Evolutionary conservation across 2,888 invertebrate species (phyloP).

Genomic region (Synanthedon andrenaeformis): DNA sequence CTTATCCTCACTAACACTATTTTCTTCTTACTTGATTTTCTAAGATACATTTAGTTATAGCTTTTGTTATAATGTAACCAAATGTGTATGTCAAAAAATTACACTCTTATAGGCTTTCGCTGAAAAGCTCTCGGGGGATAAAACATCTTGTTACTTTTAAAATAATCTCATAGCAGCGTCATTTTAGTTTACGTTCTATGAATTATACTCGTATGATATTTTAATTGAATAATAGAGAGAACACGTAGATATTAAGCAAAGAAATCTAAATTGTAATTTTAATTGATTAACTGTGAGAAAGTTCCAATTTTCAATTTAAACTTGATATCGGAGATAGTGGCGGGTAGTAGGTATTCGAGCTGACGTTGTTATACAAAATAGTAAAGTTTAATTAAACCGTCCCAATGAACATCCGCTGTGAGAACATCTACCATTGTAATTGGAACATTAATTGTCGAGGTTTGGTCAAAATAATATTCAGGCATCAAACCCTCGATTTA

Average conservation of each 20-base stretch:
- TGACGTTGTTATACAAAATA: background rate
- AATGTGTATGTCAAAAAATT: too few relatives aligned
- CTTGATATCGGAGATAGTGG: background rate
- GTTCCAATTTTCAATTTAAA: slow-evolving; percentile 10
- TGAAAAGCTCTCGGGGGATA: too few relatives aligned
- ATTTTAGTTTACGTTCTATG: too few relatives aligned
- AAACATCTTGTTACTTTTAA: too few relatives aligned
- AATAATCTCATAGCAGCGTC: too few relatives aligned
- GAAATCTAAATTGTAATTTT: background rate
- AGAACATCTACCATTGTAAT: background rate
- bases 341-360: background rate
- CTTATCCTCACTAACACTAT: too few relatives aligned
- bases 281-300: background rate
- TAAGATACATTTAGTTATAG: too few relatives aligned
- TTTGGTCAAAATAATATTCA: slow-evolving; percentile 1
- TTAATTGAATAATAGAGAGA: too few relatives aligned
- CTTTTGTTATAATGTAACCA: too few relatives aligned
- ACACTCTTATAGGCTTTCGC: too few relatives aligned
- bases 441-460: background rate
- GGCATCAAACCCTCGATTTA: background rate
- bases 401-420: background rate
- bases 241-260: background rate
- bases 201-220: too few relatives aligned
- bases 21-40: too few relatives aligned
- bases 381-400: background rate